Base-by-base conservation (phyloP, 35 echinoderm and acorn worm species). In the Lytechinus pictus region DNA sequence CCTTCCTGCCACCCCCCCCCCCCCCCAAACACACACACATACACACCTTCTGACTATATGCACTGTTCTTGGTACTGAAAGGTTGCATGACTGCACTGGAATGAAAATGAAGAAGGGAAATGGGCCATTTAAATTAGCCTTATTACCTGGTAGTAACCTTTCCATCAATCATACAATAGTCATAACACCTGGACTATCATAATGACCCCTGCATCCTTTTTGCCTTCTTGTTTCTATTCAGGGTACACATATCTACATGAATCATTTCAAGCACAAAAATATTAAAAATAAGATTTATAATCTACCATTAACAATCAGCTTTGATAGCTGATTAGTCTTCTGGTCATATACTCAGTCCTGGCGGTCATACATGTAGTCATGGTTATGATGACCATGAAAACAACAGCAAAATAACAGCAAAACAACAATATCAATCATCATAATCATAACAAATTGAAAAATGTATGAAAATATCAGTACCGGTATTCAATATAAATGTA, bases 121-220 rank as follows among this genome's bases (percentile, higher is more conserved):
- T 79, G 66, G 66, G 66, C 66, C 66, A 79, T 79, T 79, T 79
- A 79, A 79, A 79, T 79, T 79, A 79, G 16, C 66, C n/a, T 7
- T n/a, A 79, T 79, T 24, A 79, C 66, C 66, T 79, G 66, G 66
- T 16, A 8, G 8, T 54, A 90, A 90, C 33, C 88, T 90, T 90
- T 90, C 52, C 88, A 90, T 90, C 88, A 90, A 90, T 90, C 88
- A 90, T 44, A 52, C 2, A 44, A 90, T 54, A 89, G 9, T 29
- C 87, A 12, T 6, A 89, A 89, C 87, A 90, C 88, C 88, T 90
- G 88, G 28, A 21, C 88, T 90, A 44, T 90, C 88, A 90, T 3
- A 21, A 54, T 79, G 66, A 79, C 66, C 66, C 19, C 14, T 79
- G n/a, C 66, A 79, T 71, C 16, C 61, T 71, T 24, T 12, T 71